Conservation (phyloP, 2,113 vertebrate species). For the Semnornis frantzii region DNA sequence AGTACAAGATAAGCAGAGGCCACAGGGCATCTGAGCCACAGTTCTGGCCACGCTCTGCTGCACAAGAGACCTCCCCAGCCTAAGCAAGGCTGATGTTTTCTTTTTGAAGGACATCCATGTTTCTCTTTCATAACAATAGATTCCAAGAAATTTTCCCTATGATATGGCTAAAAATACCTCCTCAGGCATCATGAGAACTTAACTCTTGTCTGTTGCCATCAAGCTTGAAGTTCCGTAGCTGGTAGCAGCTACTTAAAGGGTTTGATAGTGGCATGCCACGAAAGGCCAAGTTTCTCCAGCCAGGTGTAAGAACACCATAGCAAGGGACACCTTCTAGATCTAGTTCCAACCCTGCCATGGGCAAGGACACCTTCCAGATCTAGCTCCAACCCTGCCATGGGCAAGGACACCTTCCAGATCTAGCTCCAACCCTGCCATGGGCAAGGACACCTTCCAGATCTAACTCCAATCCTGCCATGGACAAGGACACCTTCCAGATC, state of each 20-base stretch:
- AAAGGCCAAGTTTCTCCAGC: not conserved
- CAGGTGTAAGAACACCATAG: not conserved
- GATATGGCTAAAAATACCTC: conserved; percentile 2
- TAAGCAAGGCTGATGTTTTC: not conserved
- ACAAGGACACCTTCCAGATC: no score
- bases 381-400: no score
- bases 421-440: no score
- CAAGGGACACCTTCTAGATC: not conserved
- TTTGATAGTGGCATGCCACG: not conserved
- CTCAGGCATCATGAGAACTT: not conserved
- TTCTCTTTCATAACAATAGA: not conserved
- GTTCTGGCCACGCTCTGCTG: not conserved
- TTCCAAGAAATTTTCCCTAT: not conserved
- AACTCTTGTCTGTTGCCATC: not conserved
- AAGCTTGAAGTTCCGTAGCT: not conserved
- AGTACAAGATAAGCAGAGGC: not conserved
- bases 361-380: no score
- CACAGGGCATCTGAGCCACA: not conserved
- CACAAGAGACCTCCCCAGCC: not conserved
- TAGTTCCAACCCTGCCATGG: no score
- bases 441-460: no score
- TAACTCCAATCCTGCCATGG: no score
- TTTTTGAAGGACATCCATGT: not conserved
- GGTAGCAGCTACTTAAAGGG: not conserved
- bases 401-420: no score